These are phyloP conservation scores for Alces alces DNA, from an alignment of 2,113 vertebrate species.

Conservation along the genomic window DNA sequence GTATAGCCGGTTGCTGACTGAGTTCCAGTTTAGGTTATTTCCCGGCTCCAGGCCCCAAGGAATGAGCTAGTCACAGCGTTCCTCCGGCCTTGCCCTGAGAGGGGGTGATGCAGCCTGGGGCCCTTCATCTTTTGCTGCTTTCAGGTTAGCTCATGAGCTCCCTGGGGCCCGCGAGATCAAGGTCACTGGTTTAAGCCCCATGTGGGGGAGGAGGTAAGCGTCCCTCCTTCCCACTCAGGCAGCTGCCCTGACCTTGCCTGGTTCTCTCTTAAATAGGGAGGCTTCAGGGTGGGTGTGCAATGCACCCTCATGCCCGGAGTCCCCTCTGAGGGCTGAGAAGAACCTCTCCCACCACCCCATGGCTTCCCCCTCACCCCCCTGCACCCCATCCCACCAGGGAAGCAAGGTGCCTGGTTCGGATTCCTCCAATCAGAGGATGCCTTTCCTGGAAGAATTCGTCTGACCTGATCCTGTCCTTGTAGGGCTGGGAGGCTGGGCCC, in stretches of 20 bases:
- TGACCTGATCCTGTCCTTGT: too few relatives aligned
- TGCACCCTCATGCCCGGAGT: not conserved
- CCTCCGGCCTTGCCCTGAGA: not conserved
- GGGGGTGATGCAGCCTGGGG: not conserved
- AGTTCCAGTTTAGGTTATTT: not conserved
- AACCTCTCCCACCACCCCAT: not conserved
- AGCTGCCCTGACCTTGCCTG: not conserved
- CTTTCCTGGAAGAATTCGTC: not conserved
- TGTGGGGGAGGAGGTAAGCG: fast-evolving
- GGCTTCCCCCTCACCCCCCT: not conserved
- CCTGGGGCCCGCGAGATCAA: not conserved
- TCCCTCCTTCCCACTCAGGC: not conserved
- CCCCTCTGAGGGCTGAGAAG: not conserved
- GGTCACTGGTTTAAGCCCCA: not conserved
- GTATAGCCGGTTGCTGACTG: not conserved
- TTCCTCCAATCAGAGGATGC: not conserved
- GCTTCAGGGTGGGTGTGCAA: not conserved
- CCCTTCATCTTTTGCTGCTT: not conserved
- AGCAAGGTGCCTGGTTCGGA: not conserved
- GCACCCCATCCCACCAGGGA: not conserved
- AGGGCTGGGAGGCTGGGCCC: not conserved
- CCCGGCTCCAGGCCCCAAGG: fast-evolving
- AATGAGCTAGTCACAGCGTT: not conserved
- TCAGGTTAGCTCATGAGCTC: not conserved
- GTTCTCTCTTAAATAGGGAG: not conserved